These are phyloP conservation scores for Pogoniulus pusillus DNA, from an alignment of 2,797 vertebrate genomes.

Conservation along the genomic window DNA sequence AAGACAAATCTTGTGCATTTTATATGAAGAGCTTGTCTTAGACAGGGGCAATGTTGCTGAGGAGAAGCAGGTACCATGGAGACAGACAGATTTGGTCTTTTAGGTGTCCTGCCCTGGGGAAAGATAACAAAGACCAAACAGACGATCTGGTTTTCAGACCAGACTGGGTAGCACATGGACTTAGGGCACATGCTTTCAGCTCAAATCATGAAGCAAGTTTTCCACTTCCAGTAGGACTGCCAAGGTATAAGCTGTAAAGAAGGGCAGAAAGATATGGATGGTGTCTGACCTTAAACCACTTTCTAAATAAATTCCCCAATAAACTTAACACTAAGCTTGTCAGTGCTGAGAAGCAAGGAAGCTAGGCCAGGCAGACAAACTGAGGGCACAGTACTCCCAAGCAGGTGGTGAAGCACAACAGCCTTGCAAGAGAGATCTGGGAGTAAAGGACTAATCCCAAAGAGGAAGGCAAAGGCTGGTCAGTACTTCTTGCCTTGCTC, in stretches of 20 bases:
- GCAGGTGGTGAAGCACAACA: not conserved
- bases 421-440: not conserved
- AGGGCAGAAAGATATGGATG: not conserved
- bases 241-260: not conserved
- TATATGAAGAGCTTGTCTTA: rapidly evolving
- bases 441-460: not conserved
- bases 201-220: not conserved
- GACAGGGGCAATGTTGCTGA: not conserved
- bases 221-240: not conserved
- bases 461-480: not conserved
- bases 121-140: not conserved
- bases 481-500: not conserved
- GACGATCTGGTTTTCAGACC: not conserved
- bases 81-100: not conserved
- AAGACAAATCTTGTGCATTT: not conserved
- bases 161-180: rapidly evolving
- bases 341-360: rapidly evolving
- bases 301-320: not conserved
- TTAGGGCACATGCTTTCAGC: rapidly evolving
- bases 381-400: not conserved
- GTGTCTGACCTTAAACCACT: not conserved
- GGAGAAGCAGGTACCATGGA: not conserved
- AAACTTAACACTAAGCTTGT: not conserved
- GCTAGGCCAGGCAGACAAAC: not conserved
- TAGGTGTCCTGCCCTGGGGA: not conserved